Percentiles rank a stretch among this genome's conserved stretches.
Conservation (phyloP, 2,888 invertebrate species). For the Acleris laterana region DNA sequence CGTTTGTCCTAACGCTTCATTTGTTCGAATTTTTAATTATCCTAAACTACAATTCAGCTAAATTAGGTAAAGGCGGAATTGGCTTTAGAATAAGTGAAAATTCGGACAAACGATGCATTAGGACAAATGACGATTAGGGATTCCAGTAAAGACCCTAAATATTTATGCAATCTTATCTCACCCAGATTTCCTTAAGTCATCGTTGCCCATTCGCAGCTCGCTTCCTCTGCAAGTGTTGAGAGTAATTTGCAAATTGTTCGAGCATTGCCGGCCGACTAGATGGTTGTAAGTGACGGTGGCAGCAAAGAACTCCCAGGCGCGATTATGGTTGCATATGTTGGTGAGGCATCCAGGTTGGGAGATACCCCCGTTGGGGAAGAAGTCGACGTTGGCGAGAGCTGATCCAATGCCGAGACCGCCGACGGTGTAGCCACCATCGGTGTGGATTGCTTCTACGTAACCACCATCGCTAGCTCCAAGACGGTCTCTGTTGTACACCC, state of each 20-base stretch:
- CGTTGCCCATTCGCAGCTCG: conserved; percentile 55
- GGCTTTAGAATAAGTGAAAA: too few species aligned
- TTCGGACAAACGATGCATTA: too few species aligned
- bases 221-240: conserved; percentile 54
- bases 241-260: conserved; percentile 45
- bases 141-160: too few species aligned
- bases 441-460: conserved; percentile 49
- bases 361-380: conserved; percentile 82
- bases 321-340: conserved; percentile 56
- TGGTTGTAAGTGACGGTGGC: conserved; percentile 54
- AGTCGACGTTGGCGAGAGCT: conserved; percentile 80
- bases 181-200: conserved; percentile 56
- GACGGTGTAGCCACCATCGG: conserved; percentile 57
- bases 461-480: conserved; percentile 28
- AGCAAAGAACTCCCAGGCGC: conserved; percentile 58
- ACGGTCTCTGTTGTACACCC: conserved; percentile 42
- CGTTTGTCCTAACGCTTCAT: too few species aligned
- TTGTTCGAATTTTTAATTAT: too few species aligned
- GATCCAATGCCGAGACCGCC: conserved; percentile 76
- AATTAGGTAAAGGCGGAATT: too few species aligned
- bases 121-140: too few species aligned
- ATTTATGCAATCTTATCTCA: too few species aligned
- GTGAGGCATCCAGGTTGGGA: conserved; percentile 59
- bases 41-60: too few species aligned
- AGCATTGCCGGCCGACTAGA: conserved; percentile 51